phyloP scores from a whole-genome alignment of 2,888 invertebrate species.

The Dynastes tityus region DNA sequence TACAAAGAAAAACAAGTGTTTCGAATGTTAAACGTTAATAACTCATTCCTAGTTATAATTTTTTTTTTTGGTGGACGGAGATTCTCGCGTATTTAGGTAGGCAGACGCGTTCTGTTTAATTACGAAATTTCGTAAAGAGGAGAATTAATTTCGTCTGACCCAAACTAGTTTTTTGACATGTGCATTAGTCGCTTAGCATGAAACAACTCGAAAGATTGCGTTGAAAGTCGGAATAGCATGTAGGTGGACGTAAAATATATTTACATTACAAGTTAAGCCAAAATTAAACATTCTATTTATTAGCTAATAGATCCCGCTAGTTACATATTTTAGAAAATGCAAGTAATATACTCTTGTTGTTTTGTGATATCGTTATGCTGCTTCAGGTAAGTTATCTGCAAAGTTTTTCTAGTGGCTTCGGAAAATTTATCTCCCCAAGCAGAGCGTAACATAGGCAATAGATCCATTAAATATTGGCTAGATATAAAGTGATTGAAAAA shows the following conservation, averaged over 20 bases:
- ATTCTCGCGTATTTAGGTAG: slow-evolving; percentile 17
- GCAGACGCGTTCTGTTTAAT: slow-evolving; percentile 3
- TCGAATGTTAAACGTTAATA: slow-evolving; percentile 27
- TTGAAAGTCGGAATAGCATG: not conserved
- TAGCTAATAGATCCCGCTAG: too few relatives aligned
- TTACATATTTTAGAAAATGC: too few relatives aligned
- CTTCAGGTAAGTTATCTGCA: too few relatives aligned
- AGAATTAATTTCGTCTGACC: slow-evolving; percentile 19
- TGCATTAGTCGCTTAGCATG: not conserved
- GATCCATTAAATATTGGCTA: too few relatives aligned
- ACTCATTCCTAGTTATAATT: slow-evolving; percentile 12
- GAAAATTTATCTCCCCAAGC: too few relatives aligned
- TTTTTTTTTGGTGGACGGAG: not conserved
- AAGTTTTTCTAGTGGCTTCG: too few relatives aligned
- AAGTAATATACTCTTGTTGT: too few relatives aligned
- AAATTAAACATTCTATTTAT: not conserved
- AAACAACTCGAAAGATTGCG: not conserved
- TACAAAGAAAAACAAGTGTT: slow-evolving; percentile 35
- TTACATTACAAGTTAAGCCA: not conserved
- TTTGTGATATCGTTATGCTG: too few relatives aligned
- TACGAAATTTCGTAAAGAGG: slow-evolving; percentile 25
- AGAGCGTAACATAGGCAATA: too few relatives aligned
- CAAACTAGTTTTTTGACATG: not conserved
- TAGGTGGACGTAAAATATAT: not conserved
- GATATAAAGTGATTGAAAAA: too few relatives aligned